Base-by-base conservation (phyloP, 2,113 vertebrate species). In the Mus musculus region DNA sequence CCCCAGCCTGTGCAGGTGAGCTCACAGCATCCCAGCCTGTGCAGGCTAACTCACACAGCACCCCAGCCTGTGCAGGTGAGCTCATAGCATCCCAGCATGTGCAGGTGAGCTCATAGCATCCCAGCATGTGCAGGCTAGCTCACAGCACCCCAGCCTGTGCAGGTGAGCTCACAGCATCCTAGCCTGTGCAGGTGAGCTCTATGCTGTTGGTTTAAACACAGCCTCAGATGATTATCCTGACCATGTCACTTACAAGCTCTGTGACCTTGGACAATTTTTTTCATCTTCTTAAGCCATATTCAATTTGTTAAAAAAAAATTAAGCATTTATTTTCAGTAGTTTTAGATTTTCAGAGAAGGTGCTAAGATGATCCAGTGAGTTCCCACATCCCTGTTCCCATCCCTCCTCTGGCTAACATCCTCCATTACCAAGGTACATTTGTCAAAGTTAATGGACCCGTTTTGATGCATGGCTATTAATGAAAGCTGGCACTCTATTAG, bases 301-400 rank as follows among this genome's bases (percentile, higher is more conserved):
- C 19, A 24, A 26, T 39, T 67, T 36, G 30, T 61, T 89, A 75
- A 75, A 75, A 65, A 42, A 46, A 30, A 90, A 9, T 33, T 28
- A 84, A 33, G 3, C 30, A 39, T 72, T 69, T 81, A 14, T 90
- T 94, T 90, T 69, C 46, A 30, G 71, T 33, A 52, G 59, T 20
- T 85, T 94, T 49, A 91, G 88, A 82, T 63, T 54, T 12, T 69
- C 12, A 73, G 89, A 69, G 81, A 87, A 69, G 67, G 81, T 69
- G 46, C 61, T 54, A 80, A 90, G 87, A 80, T 14, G 67, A 33
- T 56, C 5, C 52, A 80, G 61, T 2, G 28, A 7, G 6, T 75
- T 59, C 75, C 49, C 3, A 0, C 75, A 9, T 5, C n/a, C 22
- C 49, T 26, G 10, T 4, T 1, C 24, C n/a, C 46, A 36, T 20